A percentile compares a stretch with the other conserved stretches of the same genome.
These are phyloP conservation scores for Asobara japonica DNA, from an alignment of 1,140 invertebrate species.

Conservation along the genomic window DNA sequence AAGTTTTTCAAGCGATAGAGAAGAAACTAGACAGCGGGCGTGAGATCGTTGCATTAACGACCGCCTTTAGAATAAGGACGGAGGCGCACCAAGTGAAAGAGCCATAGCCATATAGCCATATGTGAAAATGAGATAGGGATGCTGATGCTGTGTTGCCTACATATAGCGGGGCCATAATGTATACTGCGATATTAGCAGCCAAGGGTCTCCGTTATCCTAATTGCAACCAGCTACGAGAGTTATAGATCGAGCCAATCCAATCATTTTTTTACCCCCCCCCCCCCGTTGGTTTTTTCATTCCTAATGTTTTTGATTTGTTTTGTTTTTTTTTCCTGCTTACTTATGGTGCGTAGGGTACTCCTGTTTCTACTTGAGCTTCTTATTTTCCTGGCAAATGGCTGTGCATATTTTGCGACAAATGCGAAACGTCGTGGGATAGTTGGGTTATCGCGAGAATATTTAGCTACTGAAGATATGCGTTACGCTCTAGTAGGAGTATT, in stretches of 20 bases:
- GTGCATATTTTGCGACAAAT: neutral
- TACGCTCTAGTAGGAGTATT: constrained; percentile 13
- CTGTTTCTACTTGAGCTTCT: constrained; percentile 5
- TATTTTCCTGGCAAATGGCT: constrained; percentile 2
- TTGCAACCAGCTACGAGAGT: constrained; percentile 35
- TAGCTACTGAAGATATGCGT: constrained; percentile 25
- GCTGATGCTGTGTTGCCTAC: constrained; percentile 3
- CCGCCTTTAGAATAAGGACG: neutral
- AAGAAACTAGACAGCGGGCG: neutral
- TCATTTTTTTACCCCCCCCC: neutral
- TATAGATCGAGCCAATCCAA: constrained; percentile 35
- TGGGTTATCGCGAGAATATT: neutral
- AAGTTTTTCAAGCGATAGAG: neutral
- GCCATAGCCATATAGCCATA: neutral
- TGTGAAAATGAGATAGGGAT: neutral
- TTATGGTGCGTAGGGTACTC: neutral
- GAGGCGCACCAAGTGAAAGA: neutral
- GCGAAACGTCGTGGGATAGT: constrained; percentile 1
- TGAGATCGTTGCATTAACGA: constrained; percentile 9
- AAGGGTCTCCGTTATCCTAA: constrained; percentile 39
- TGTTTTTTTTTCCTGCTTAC: neutral
- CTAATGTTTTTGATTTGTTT: neutral
- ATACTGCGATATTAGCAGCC: constrained; percentile 29
- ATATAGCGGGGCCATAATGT: constrained; percentile 33
- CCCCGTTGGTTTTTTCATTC: neutral